Base-by-base conservation (phyloP, 2,797 vertebrate species). In the Coranthus polyacanthus region DNA sequence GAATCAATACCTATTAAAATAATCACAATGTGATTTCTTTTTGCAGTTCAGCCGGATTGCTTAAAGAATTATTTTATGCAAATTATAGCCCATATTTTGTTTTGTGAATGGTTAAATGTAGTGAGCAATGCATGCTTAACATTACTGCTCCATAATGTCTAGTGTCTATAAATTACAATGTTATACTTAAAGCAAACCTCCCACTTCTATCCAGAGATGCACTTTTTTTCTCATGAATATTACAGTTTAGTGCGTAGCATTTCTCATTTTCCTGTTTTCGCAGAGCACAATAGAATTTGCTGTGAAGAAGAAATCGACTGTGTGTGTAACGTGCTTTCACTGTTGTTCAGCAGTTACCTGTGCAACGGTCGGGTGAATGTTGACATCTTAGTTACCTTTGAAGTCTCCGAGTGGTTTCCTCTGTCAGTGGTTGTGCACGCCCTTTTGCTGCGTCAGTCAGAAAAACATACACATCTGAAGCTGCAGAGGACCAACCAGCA, bases 391-490 rank as follows among this genome's bases (percentile, higher is more conserved):
- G 67, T 54, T 54, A 65, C 58, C 72, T 91, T 89, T 90, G 81
- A 89, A 79, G 86, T 87, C 58, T 66, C 51, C n/a, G 50, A 78
- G 75, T 64, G 75, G 75, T 72, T 87, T 86, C 78, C 77, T 83
- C 65, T 56, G 41, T 63, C 59, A 67, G 47, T 11, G 22, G 68
- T 42, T 53, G 63, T 20, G 42, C 54, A 44, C 36, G 12, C 73
- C 61, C 52, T 61, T 58, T 41, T 77, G 73, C 78, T 78, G 43
- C 58, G 61, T 73, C 66, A 78, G 29, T 50, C 53, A 79, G 74
- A 47, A 87, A 81, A 69, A 32, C 38, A 24, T 50, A 53, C 38
- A 55, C 34, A 44, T 53, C 20, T 52, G 41, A 42, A 53, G 57
- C 41, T 45, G 47, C 58, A 62, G 36, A 69, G 50, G n/a, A 59